Percentiles rank a stretch among this genome's conserved stretches.
Conservation (phyloP, 2,888 invertebrate species). For the Idaea dimidiata region DNA sequence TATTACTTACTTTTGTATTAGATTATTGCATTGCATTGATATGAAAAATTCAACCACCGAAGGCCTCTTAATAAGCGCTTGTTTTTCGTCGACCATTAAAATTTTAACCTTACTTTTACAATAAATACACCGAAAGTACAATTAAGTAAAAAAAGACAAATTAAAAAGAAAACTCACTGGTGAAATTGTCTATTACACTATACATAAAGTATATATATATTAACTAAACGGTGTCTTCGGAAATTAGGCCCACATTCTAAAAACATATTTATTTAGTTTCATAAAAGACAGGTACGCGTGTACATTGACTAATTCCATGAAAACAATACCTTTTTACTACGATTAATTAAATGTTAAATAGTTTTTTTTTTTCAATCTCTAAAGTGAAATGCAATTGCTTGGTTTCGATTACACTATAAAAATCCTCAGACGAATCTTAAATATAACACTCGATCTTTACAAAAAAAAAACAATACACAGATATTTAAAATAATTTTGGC, state of each 20-base stretch:
- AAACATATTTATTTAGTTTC: slow-evolving; percentile 43
- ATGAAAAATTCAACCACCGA: too few species aligned
- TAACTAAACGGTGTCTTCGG: neutral
- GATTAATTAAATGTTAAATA: slow-evolving; percentile 30
- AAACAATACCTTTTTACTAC: slow-evolving; percentile 49
- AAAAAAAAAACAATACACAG: slow-evolving; percentile 15
- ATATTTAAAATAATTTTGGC: slow-evolving; percentile 22
- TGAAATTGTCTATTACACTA: slow-evolving; percentile 2
- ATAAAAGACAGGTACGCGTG: slow-evolving; percentile 62
- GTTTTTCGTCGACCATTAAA: neutral
- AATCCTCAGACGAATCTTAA: slow-evolving; percentile 1
- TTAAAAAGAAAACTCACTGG: slow-evolving; percentile 16
- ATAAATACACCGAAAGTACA: slow-evolving; percentile 9
- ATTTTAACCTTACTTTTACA: neutral
- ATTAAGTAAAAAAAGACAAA: slow-evolving; percentile 13
- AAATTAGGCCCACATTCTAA: slow-evolving; percentile 55
- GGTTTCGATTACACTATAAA: neutral
- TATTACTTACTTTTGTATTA: too few species aligned
- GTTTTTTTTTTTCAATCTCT: slow-evolving; percentile 26
- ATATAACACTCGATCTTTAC: slow-evolving; percentile 14
- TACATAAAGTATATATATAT: neutral
- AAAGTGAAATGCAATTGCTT: slow-evolving; percentile 39
- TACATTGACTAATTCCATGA: slow-evolving; percentile 65
- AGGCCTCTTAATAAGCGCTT: neutral
- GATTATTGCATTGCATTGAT: too few species aligned